phyloP scores from a whole-genome alignment of 1,140 invertebrate genomes.

The Phymastichus coffea region DNA sequence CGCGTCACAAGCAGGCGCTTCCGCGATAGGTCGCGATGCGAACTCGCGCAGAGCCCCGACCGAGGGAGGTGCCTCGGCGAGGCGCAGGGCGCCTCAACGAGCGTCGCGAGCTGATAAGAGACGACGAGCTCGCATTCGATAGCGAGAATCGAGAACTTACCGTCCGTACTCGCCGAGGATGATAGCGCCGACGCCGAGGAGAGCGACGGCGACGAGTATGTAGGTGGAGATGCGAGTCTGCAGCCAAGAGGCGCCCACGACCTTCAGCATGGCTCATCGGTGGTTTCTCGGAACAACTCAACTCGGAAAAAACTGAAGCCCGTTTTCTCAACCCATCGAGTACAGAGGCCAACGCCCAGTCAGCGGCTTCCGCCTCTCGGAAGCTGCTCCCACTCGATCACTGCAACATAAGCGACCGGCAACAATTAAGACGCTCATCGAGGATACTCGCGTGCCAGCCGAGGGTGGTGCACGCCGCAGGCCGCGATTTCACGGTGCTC shows the following conservation, averaged over 20 bases:
- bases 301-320: slow-evolving; percentile 37
- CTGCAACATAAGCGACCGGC: slow-evolving; percentile 26
- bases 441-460: too few relatives aligned
- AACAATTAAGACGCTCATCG: too few relatives aligned
- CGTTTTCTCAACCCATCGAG: slow-evolving; percentile 56
- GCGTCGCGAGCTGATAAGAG: too few relatives aligned
- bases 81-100: too few relatives aligned
- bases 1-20: too few relatives aligned
- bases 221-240: slow-evolving; percentile 73
- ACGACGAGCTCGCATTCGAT: too few relatives aligned
- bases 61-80: too few relatives aligned
- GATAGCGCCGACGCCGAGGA: slow-evolving; percentile 67
- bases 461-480: too few relatives aligned
- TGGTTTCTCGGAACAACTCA: too few relatives aligned
- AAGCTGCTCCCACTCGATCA: slow-evolving; percentile 23
- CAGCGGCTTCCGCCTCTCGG: slow-evolving; percentile 30
- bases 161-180: slow-evolving; percentile 67
- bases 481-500: too few relatives aligned
- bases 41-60: too few relatives aligned
- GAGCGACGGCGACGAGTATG: slow-evolving; percentile 65
- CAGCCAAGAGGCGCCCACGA: slow-evolving; percentile 75
- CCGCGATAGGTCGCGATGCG: too few relatives aligned
- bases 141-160: slow-evolving; percentile 43
- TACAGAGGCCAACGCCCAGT: slow-evolving; percentile 41
- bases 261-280: slow-evolving; percentile 68